A percentile compares a stretch with the other conserved stretches of the same genome.
phyloP scores from a whole-genome alignment of 2,113 vertebrate genomes.

The Scatophagus argus region DNA sequence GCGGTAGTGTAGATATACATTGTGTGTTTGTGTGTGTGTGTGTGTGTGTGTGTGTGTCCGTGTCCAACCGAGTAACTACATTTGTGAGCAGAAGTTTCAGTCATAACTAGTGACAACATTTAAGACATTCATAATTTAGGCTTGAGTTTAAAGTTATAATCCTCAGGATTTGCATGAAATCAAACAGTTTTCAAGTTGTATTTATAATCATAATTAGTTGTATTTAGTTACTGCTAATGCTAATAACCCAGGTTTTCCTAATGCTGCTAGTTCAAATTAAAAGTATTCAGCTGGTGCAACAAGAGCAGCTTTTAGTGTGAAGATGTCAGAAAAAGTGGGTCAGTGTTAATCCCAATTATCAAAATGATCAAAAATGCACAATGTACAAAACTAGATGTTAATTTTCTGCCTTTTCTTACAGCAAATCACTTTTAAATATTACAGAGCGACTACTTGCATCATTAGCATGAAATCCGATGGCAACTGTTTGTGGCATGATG shows the following conservation, averaged over 20 bases:
- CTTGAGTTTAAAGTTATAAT: conserved; percentile 30
- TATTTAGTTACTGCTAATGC: background rate
- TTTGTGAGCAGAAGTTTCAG: conserved; percentile 3
- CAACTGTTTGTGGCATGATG: background rate
- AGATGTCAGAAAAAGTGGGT: no score
- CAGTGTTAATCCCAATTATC: background rate
- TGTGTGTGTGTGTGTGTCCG: background rate
- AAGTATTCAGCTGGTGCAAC: background rate
- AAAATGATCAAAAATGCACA: background rate
- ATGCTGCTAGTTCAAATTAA: background rate
- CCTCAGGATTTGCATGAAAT: background rate
- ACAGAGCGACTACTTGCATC: background rate
- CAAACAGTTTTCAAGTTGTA: background rate
- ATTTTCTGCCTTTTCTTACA: background rate
- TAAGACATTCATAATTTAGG: conserved; percentile 11
- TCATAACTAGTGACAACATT: conserved; percentile 16
- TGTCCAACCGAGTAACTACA: background rate
- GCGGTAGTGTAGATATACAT: background rate
- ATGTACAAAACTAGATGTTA: background rate
- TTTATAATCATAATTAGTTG: background rate
- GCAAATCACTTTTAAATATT: background rate
- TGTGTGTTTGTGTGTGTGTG: background rate
- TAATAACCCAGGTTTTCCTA: background rate
- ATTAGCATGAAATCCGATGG: background rate
- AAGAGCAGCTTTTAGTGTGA: background rate